phyloP scores from a whole-genome alignment of 2,113 vertebrate genomes.

The Martes martes region DNA sequence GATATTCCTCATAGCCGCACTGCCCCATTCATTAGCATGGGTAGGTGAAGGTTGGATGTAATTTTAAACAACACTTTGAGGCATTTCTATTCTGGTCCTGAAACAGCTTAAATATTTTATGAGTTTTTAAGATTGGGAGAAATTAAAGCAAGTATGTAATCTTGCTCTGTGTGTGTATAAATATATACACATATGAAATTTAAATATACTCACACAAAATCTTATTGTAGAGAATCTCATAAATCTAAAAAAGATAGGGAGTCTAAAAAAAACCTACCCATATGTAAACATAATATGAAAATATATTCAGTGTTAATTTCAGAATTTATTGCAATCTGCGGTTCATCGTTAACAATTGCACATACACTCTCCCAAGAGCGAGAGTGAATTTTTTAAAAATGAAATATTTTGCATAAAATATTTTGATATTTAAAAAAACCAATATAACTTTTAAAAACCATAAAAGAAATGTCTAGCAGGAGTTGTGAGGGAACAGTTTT shows the following conservation, averaged over 20 bases:
- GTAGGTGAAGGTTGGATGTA: constrained; percentile 57
- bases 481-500: constrained; percentile 44
- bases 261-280: constrained; percentile 77
- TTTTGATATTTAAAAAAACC: constrained; percentile 79
- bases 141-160: constrained; percentile 80
- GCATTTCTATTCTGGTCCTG: constrained; percentile 77
- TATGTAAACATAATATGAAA: constrained; percentile 82
- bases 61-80: constrained; percentile 76
- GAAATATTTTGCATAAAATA: constrained; percentile 82
- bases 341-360: constrained; percentile 74
- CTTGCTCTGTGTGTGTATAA: constrained; percentile 78
- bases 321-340: constrained; percentile 78
- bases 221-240: constrained; percentile 80
- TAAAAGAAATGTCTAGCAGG: constrained; percentile 75
- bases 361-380: constrained; percentile 67
- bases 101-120: constrained; percentile 79
- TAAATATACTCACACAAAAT: constrained; percentile 80
- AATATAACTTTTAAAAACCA: constrained; percentile 76
- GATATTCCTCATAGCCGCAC: not conserved
- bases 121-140: constrained; percentile 77
- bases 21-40: constrained; percentile 50
- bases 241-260: constrained; percentile 81
- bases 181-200: constrained; percentile 81
- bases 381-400: constrained; percentile 72
- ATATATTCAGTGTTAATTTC: constrained; percentile 82